These are phyloP conservation scores for Ceratosolen fusciceps DNA, from an alignment of 1,140 invertebrate genomes.

Conservation along the genomic window DNA sequence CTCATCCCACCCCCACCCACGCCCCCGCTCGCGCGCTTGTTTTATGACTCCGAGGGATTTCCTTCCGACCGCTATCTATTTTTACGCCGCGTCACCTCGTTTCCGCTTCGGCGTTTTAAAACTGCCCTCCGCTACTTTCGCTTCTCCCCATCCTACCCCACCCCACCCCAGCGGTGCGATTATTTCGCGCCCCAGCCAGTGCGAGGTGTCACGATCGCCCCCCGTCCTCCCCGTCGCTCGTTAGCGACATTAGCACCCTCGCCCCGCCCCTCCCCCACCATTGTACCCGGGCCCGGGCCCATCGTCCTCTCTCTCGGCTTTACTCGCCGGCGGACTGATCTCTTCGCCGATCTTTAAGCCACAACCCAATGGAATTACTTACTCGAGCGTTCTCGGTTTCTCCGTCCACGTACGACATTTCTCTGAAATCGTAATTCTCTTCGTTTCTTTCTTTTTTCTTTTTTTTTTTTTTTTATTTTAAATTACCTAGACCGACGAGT, in stretches of 20 bases:
- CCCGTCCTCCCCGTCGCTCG: background rate
- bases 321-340: too few species aligned
- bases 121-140: conserved; percentile 12
- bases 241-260: background rate
- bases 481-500: background rate
- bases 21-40: conserved; percentile 1
- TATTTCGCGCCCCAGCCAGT: background rate
- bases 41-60: conserved; percentile 38
- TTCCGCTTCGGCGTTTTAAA: conserved; percentile 36
- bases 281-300: too few species aligned
- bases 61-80: conserved; percentile 31
- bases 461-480: too few species aligned
- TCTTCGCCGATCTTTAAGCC: too few species aligned
- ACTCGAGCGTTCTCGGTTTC: background rate
- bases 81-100: conserved; percentile 23
- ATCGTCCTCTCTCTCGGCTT: too few species aligned
- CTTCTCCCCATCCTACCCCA: background rate
- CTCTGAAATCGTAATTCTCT: background rate
- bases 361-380: too few species aligned
- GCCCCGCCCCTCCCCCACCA: too few species aligned
- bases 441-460: too few species aligned
- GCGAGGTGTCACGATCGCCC: background rate
- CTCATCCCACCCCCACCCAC: too few species aligned
- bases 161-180: background rate
- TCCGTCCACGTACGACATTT: background rate